Conservation (phyloP, 92 coral and sea anemone genomes). For the Montipora capitata region DNA sequence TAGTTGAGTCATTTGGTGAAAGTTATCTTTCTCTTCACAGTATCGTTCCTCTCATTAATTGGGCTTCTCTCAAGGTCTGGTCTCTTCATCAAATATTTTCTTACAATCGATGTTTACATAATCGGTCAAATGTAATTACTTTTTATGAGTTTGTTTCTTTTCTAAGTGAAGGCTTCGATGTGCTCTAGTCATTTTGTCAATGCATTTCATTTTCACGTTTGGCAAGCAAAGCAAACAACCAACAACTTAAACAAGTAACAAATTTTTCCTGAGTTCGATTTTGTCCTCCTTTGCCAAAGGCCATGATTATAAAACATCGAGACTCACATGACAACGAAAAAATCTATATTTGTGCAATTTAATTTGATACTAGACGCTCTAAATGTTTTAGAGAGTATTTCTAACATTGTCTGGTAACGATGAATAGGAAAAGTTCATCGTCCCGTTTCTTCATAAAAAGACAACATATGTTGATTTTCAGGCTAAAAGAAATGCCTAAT, state of each 20-base stretch:
- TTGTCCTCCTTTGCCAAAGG: no score
- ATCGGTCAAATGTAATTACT: not conserved
- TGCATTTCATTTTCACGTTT: not conserved
- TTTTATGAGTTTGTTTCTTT: slow-evolving; percentile 36
- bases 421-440: no score
- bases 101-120: not conserved
- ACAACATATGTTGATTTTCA: no score
- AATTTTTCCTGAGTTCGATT: no score
- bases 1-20: not conserved
- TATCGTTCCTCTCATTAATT: not conserved
- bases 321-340: not conserved
- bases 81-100: not conserved
- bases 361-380: no score
- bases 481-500: no score
- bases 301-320: no score
- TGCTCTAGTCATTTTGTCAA: slow-evolving; percentile 1
- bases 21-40: not conserved
- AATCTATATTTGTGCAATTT: no score
- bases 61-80: not conserved
- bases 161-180: not conserved
- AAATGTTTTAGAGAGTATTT: no score
- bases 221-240: not conserved
- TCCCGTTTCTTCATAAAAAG: no score
- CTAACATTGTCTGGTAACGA: no score
- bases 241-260: not conserved